These are phyloP conservation scores for Solenodon paradoxus DNA, from an alignment of 2,113 vertebrate genomes.

Conservation along the genomic window DNA sequence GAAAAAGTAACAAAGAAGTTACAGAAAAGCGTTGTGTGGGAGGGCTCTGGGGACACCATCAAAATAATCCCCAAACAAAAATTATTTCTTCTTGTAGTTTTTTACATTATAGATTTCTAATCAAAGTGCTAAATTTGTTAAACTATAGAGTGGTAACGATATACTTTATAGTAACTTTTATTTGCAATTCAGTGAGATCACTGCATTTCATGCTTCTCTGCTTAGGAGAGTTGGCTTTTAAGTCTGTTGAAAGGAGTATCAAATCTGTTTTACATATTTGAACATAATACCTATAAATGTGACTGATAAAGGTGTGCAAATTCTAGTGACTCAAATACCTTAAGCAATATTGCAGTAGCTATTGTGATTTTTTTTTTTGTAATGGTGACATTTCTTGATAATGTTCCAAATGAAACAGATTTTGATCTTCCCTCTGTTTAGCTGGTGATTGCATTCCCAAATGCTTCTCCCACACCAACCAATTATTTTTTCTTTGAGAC, in stretches of 20 bases:
- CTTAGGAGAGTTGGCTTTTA: not conserved
- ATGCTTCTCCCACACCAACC: not conserved
- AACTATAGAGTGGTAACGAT: not conserved
- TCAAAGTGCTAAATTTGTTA: not conserved
- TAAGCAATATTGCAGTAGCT: not conserved
- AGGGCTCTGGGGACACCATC: not conserved
- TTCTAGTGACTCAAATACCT: not conserved
- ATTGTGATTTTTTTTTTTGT: constrained; percentile 18
- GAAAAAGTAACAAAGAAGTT: not conserved
- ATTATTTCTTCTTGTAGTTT: not conserved
- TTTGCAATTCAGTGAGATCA: not conserved
- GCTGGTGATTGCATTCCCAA: not conserved
- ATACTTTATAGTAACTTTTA: not conserved
- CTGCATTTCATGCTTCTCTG: not conserved
- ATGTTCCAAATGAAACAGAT: not conserved
- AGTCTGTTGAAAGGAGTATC: not conserved
- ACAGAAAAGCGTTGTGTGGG: not conserved
- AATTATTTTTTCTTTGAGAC: not conserved
- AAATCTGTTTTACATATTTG: not conserved
- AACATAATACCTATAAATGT: not conserved
- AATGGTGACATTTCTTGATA: not conserved
- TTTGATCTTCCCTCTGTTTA: not conserved
- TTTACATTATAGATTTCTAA: not conserved
- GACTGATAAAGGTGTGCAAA: not conserved
- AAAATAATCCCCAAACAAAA: not conserved